Percentiles rank a stretch among this genome's conserved stretches.
Evolutionary conservation across 2,797 vertebrate genomes (phyloP).

Genomic region (Falco rusticolus): DNA sequence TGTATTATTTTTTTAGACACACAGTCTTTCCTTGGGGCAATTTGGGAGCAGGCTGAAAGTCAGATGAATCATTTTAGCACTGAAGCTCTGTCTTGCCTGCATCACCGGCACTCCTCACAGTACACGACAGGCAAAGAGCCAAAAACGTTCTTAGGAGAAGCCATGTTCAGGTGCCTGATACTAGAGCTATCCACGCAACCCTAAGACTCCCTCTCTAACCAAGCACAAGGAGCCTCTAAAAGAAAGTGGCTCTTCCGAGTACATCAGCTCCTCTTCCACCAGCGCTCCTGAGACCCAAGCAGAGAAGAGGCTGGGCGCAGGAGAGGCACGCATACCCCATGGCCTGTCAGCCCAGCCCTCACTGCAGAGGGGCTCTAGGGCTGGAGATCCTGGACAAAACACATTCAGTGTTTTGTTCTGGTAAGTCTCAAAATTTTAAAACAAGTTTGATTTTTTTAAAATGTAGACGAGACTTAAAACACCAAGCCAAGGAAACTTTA

Average conservation of each 20-base stretch:
- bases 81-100: background rate
- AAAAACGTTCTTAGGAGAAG: background rate
- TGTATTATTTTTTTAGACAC: background rate
- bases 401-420: background rate
- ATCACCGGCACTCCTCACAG: background rate
- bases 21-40: background rate
- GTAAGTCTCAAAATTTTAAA: background rate
- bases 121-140: background rate
- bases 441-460: background rate
- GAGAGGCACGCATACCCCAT: rapidly evolving
- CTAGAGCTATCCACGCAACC: background rate
- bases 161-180: background rate
- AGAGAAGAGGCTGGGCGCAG: background rate
- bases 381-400: background rate
- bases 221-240: background rate
- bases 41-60: background rate
- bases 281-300: rapidly evolving
- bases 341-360: background rate
- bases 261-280: background rate
- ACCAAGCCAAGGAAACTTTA: background rate
- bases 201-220: background rate
- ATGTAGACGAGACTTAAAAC: background rate
- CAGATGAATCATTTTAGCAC: background rate
- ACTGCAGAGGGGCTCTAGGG: rapidly evolving
- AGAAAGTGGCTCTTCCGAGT: background rate